Percentiles rank a stretch among this genome's conserved stretches.
These are phyloP conservation scores for Papilio protenor DNA, from an alignment of 2,888 invertebrate species.

Conservation along the genomic window DNA sequence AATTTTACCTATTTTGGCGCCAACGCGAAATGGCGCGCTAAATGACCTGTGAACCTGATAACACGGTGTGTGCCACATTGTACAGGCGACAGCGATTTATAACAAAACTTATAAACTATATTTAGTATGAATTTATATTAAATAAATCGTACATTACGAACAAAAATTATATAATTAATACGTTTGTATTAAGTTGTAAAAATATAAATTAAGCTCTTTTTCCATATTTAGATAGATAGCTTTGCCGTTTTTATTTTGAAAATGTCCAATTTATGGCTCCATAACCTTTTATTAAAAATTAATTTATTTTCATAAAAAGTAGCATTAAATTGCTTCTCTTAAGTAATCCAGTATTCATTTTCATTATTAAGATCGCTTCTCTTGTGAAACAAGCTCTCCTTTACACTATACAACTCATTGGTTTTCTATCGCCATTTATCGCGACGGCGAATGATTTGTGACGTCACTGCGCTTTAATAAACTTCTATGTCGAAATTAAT, in stretches of 20 bases:
- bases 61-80: constrained; percentile 46
- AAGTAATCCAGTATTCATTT: no score
- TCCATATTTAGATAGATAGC: no score
- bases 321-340: no score
- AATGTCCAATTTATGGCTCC: no score
- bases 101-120: not conserved
- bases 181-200: no score
- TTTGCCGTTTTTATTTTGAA: no score
- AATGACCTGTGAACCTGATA: constrained; percentile 67
- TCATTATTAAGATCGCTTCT: constrained; percentile 41
- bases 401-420: constrained; percentile 48
- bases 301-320: no score
- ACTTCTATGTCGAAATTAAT: constrained; percentile 6
- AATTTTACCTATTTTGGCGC: constrained; percentile 53
- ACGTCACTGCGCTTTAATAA: constrained; percentile 37
- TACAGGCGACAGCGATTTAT: constrained; percentile 40
- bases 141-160: no score
- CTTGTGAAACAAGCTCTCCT: constrained; percentile 17
- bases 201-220: no score
- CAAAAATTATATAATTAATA: no score
- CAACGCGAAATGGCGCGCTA: constrained; percentile 52
- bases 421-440: constrained; percentile 55
- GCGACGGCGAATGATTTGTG: constrained; percentile 52
- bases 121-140: no score
- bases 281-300: no score